Percentiles rank a stretch among this genome's conserved stretches.
Conservation (phyloP, 2,797 vertebrate genomes). For the Anguilla megastoma region DNA sequence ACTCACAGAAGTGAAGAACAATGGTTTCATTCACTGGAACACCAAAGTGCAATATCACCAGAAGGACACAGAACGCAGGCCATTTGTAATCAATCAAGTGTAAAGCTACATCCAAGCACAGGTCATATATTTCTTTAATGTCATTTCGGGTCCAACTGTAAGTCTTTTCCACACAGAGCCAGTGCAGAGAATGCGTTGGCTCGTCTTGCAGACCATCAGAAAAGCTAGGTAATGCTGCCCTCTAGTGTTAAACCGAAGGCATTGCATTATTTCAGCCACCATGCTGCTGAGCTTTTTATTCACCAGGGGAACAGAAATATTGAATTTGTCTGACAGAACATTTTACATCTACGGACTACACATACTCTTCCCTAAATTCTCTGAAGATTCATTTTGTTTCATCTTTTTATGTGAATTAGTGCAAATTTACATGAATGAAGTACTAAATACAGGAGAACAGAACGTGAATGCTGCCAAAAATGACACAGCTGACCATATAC, state of each 20-base stretch:
- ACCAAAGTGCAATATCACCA: background rate
- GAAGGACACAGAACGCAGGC: background rate
- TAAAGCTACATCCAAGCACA: background rate
- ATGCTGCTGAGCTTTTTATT: background rate
- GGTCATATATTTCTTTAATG: background rate
- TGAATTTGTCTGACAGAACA: background rate
- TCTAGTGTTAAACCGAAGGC: slow-evolving; percentile 57
- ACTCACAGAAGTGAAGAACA: background rate
- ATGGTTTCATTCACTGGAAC: background rate
- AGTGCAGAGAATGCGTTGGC: background rate
- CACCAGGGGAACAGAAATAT: background rate
- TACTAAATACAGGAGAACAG: background rate
- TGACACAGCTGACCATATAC: background rate
- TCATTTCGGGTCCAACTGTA: background rate
- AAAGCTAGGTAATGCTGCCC: slow-evolving; percentile 13
- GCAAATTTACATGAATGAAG: background rate
- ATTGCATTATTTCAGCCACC: slow-evolving; percentile 35
- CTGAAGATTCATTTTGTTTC: background rate
- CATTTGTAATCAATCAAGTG: background rate
- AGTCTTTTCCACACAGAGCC: background rate
- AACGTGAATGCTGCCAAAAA: background rate
- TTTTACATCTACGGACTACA: background rate
- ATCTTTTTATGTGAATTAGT: background rate
- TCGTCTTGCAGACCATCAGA: background rate
- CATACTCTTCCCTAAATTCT: background rate